These are phyloP conservation scores for Scolopax bukidnonensis DNA, from an alignment of 2,797 vertebrate genomes.

Conservation along the genomic window DNA sequence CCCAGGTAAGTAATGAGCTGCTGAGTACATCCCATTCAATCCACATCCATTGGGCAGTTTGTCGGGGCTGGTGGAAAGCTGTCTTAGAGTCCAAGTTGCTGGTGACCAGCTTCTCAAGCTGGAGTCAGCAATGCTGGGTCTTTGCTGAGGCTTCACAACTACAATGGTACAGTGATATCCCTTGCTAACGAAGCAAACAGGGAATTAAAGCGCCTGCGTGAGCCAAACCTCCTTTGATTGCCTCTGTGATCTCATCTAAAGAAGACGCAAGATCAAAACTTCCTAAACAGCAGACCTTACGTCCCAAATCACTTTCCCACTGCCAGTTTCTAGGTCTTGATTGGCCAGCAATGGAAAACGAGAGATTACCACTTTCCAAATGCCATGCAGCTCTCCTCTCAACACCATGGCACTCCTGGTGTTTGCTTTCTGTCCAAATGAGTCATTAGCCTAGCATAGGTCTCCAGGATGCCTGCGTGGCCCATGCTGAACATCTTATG, in stretches of 20 bases:
- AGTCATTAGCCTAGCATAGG: background rate
- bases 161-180: background rate
- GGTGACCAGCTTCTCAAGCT: background rate
- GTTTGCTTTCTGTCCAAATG: accelerated
- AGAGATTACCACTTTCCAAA: background rate
- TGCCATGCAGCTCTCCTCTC: background rate
- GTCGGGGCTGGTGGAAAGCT: background rate
- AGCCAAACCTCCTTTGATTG: background rate
- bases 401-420: background rate
- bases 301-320: background rate
- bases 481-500: background rate
- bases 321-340: background rate
- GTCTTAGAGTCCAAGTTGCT: background rate
- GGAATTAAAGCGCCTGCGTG: background rate
- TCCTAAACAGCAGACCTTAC: background rate
- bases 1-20: background rate
- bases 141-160: background rate
- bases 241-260: background rate
- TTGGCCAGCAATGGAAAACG: accelerated
- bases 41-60: accelerated
- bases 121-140: background rate
- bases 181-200: background rate
- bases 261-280: background rate
- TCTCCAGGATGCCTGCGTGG: accelerated
- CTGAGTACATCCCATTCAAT: no score